phyloP scores from a whole-genome alignment of 2,888 invertebrate genomes.

The Apamea anceps region DNA sequence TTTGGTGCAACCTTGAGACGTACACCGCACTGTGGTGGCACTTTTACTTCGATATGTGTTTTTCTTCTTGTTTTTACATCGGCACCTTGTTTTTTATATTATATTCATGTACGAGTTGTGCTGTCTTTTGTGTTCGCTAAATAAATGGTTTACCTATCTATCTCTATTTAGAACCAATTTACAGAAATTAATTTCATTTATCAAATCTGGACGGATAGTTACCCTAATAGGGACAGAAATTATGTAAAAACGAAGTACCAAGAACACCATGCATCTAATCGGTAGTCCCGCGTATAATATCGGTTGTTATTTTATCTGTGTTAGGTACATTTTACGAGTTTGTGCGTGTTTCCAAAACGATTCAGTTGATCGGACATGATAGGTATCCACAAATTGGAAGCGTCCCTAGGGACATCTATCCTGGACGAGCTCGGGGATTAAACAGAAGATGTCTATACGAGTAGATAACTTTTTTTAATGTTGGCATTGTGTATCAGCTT shows the following conservation, averaged over 20 bases:
- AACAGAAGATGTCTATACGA: not conserved
- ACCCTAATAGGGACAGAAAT: not conserved
- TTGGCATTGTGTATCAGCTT: not conserved
- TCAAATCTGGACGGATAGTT: too few species aligned
- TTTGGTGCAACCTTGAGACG: too few species aligned
- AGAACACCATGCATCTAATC: not conserved
- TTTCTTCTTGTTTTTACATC: too few species aligned
- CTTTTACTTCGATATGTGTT: too few species aligned
- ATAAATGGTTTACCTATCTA: too few species aligned
- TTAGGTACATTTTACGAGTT: slow-evolving; percentile 28
- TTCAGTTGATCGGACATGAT: slow-evolving; percentile 29
- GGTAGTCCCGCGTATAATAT: not conserved
- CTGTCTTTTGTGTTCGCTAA: too few species aligned
- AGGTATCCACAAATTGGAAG: slow-evolving; percentile 49
- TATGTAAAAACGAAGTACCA: not conserved
- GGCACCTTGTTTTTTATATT: too few species aligned
- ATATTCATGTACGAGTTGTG: too few species aligned
- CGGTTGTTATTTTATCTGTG: slow-evolving; percentile 23
- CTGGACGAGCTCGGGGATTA: slow-evolving; percentile 11
- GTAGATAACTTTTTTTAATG: not conserved
- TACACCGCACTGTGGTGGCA: too few species aligned
- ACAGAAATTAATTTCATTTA: not conserved
- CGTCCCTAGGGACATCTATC: slow-evolving; percentile 20
- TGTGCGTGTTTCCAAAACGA: slow-evolving; percentile 34
- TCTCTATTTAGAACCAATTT: not conserved